Evolutionary conservation across 2,888 invertebrate genomes (phyloP), one percentile per base, ranked within the genome.

Genomic region (Lasioglossum pauxillum): DNA sequence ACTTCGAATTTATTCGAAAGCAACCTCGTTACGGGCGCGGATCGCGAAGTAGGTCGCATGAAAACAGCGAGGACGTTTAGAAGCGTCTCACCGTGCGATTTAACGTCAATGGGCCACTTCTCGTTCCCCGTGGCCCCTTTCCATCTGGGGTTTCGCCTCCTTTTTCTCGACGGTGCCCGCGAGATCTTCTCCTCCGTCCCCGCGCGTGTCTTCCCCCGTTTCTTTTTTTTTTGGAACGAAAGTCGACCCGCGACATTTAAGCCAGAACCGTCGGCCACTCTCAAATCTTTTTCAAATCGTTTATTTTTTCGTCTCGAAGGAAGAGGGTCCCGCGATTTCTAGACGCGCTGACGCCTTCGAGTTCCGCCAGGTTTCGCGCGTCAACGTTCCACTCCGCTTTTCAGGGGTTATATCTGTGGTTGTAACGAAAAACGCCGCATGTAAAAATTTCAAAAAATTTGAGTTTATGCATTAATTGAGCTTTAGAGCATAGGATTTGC

Each of bases 1-100:
- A 88, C 91, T 92, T 90, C 80, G 90, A 92, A 93, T 93, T 93
- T 92, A 91, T 94, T 92, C 92, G 91, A 92, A 92, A 93, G 91
- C 91, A 92, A 92, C 90, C 92, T 93, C 91, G 92, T 93, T 93
- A 93, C 89, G 85, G n/a, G 83, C 85, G 86, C 84, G 89, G 89
- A 81, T 84, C 80, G 80, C 85, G 86, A 94, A 93, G 89, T 94
- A 93, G 93, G 93, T 93, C 92, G 90, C 90, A 85, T 91, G 91
- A 92, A 93, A 94, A 93, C 92, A 92, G 89, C 89, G 89, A 88
- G 87, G 89, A 89, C 89, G 88, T 86, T 88, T 90, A 90, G 91
- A 91, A 92, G 87, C 85, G 84, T 81, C 88, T 90, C 88, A 88
- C 87, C 85, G 87, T 91, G 85, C 92, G 90, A 93, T 93, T 93